Conservation (phyloP, 2,113 vertebrate species). For the Microtus pennsylvanicus region DNA sequence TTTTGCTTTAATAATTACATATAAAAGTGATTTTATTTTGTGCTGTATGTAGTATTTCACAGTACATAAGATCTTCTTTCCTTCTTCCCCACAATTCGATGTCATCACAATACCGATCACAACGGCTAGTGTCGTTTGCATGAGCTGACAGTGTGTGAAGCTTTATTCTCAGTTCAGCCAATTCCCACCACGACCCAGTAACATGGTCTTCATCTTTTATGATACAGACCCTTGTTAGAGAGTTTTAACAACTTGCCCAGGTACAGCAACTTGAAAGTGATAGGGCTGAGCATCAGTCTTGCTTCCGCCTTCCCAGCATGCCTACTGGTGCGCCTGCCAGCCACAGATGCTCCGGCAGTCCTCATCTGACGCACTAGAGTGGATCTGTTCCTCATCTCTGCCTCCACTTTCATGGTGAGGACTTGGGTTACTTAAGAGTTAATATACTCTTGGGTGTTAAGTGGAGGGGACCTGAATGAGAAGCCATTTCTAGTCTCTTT, state of each 20-base stretch:
- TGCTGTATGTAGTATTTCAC: background rate
- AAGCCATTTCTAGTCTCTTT: background rate
- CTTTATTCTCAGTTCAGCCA: background rate
- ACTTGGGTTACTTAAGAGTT: background rate
- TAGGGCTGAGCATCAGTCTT: background rate
- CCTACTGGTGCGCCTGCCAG: background rate
- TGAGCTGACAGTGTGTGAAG: background rate
- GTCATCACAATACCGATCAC: background rate
- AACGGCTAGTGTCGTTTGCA: background rate
- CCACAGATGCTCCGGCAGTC: background rate
- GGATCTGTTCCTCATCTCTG: background rate
- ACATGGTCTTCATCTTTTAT: background rate
- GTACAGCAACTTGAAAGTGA: background rate
- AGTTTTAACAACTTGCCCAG: background rate
- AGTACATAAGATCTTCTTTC: background rate
- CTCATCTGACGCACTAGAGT: background rate
- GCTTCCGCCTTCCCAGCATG: background rate
- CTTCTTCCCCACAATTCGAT: background rate
- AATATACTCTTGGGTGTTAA: background rate
- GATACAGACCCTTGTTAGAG: background rate
- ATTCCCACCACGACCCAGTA: background rate
- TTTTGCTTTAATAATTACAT: slow-evolving; percentile 9
- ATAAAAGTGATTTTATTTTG: background rate
- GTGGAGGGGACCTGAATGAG: background rate
- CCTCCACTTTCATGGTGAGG: background rate